Evolutionary conservation across 2,888 invertebrate genomes (phyloP), one percentile per base, ranked within the genome.

Genomic region (Sphaeridia pumilis): DNA sequence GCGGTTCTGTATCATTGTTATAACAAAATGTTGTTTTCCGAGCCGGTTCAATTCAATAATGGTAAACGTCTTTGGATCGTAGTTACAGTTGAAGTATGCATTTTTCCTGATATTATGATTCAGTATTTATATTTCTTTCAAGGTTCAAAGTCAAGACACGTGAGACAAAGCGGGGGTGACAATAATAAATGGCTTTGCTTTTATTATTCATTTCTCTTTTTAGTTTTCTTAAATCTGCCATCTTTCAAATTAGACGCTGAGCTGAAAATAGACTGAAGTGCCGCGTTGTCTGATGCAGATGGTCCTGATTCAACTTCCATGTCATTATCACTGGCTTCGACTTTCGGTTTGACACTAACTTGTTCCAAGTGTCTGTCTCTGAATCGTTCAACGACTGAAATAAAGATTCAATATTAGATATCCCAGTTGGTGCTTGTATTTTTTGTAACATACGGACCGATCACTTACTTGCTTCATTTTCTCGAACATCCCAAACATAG

Each of bases 401-500:
- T 20, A 28, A 25, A 12, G 34, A 38, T 25, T 12, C 25, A 28
- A 47, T n/a, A n/a, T n/a, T n/a, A n/a, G n/a, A n/a, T n/a, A n/a
- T n/a, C n/a, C 5, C 4, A 5, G 21, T 3, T 24, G n/a, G n/a
- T 21, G 22, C 4, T 5, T 20, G 4, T 20, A 43, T 14, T 41
- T 41, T 10, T 10, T 10, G 17, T 20, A 14, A 14, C 17, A 14
- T 10, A 12, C 22, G 7, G 21, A 12, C 12, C 14, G 14, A 22
- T 28, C 25, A 55, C 68, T 68, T 67, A 82, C 82, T 79, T 63
- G 74, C 71, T 42, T 78, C 74, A 65, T 74, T 75, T 59, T 74
- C 70, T 28, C 74, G 70, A 34, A 84, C 73, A 71, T 85, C 78
- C 61, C 79, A 73, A 17, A 87, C 75, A 58, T 80, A 78, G 58